phyloP scores from a whole-genome alignment of 2,888 invertebrate genomes.

The Xestia sexstrigata region DNA sequence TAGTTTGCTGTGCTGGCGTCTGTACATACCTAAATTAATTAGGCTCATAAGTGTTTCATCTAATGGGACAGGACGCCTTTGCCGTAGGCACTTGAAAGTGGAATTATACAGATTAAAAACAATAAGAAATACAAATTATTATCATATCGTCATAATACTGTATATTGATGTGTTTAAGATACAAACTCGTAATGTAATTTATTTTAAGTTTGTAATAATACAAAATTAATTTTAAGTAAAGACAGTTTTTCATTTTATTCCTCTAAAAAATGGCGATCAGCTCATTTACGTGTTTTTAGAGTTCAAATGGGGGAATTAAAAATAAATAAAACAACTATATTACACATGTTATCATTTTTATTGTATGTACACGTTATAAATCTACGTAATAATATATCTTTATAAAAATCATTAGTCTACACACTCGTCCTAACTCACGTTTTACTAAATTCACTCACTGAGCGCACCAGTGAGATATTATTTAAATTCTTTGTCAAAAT shows the following conservation, averaged over 20 bases:
- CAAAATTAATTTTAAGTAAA: slow-evolving; percentile 7
- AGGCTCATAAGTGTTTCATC: no score
- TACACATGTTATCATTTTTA: slow-evolving; percentile 80
- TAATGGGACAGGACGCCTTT: background rate
- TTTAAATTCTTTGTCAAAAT: background rate
- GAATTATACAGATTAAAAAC: background rate
- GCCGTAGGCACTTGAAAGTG: background rate
- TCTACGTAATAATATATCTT: slow-evolving; percentile 77
- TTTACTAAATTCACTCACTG: slow-evolving; percentile 48
- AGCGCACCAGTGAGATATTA: slow-evolving; percentile 26
- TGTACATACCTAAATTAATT: no score
- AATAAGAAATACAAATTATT: slow-evolving; percentile 4
- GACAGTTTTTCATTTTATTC: slow-evolving; percentile 5
- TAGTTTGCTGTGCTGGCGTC: no score
- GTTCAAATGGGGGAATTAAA: background rate
- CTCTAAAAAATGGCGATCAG: no score
- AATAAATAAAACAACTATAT: slow-evolving; percentile 68
- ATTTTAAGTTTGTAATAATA: slow-evolving; percentile 45
- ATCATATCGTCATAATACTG: background rate
- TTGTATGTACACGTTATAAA: slow-evolving; percentile 82
- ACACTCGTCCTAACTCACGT: slow-evolving; percentile 62
- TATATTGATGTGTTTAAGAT: slow-evolving; percentile 19
- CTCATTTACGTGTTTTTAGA: background rate
- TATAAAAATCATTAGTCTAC: slow-evolving; percentile 76
- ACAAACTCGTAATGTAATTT: slow-evolving; percentile 46